These are phyloP conservation scores for Papilio polytes DNA, from an alignment of 1,140 invertebrate species.

Conservation along the genomic window DNA sequence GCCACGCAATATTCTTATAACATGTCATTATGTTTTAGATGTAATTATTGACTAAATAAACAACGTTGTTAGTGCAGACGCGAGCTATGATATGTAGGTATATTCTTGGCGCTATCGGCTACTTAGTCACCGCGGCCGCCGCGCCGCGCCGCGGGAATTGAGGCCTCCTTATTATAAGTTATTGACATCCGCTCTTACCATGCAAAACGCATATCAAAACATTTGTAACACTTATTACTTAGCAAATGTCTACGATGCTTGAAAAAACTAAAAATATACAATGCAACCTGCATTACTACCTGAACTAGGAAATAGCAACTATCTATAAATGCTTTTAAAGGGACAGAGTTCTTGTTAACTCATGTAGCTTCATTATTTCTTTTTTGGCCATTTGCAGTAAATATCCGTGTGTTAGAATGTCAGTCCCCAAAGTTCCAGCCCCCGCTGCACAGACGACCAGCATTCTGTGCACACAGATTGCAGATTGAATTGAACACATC, in stretches of 20 bases:
- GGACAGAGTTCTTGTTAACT: too few relatives aligned
- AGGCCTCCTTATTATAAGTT: conserved; percentile 2
- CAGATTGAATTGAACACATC: not conserved
- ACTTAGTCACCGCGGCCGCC: not conserved
- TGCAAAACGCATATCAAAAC: not conserved
- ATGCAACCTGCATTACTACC: not conserved
- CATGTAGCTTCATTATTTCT: too few relatives aligned
- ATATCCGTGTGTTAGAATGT: too few relatives aligned
- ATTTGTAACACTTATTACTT: not conserved
- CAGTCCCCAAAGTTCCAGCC: too few relatives aligned
- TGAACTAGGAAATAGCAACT: too few relatives aligned
- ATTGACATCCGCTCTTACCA: not conserved
- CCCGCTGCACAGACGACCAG: not conserved
- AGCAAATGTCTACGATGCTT: not conserved
- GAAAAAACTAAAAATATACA: not conserved
- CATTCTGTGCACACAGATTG: too few relatives aligned
- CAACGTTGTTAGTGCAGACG: not conserved
- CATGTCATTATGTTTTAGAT: not conserved
- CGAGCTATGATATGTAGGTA: not conserved
- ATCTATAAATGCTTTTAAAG: too few relatives aligned
- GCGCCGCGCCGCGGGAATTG: not conserved
- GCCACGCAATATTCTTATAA: not conserved
- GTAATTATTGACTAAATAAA: not conserved
- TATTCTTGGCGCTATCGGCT: not conserved
- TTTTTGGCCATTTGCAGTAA: too few relatives aligned